Conservation (phyloP, 2,113 vertebrate species). For the Stomatorhinus ivindoensis region DNA sequence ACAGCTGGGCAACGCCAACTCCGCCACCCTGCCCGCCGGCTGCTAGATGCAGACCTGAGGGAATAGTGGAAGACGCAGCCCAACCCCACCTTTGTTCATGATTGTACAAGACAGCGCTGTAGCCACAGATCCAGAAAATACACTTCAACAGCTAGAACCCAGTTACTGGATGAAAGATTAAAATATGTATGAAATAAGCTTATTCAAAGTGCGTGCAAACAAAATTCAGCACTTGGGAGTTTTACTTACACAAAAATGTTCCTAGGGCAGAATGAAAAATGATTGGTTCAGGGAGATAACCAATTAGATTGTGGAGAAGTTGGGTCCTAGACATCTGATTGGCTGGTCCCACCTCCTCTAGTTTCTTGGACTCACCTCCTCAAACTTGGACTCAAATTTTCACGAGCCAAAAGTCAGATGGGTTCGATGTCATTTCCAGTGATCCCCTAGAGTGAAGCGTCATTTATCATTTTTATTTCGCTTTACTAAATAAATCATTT, state of each 20-base stretch:
- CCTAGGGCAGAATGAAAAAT: neutral
- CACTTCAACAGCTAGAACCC: neutral
- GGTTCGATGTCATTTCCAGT: neutral
- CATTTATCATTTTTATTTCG: neutral
- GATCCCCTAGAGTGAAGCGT: neutral
- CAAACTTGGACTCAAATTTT: no score
- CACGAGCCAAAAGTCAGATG: neutral
- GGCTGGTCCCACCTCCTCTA: neutral
- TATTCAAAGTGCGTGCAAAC: neutral
- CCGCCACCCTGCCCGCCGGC: slow-evolving; percentile 63
- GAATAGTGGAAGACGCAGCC: neutral
- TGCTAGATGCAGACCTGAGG: slow-evolving; percentile 48
- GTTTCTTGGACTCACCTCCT: neutral
- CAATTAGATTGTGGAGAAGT: neutral
- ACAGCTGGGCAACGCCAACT: slow-evolving; percentile 70
- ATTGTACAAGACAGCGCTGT: slow-evolving; percentile 21
- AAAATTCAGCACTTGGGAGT: neutral
- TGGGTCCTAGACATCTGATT: neutral
- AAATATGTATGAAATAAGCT: neutral
- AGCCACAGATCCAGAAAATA: neutral
- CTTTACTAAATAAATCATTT: neutral
- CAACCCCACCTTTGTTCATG: neutral
- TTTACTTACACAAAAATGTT: neutral
- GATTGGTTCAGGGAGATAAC: neutral
- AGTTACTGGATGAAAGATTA: neutral